Conservation (phyloP, 2,113 vertebrate genomes). For the Hippocampus comes region DNA sequence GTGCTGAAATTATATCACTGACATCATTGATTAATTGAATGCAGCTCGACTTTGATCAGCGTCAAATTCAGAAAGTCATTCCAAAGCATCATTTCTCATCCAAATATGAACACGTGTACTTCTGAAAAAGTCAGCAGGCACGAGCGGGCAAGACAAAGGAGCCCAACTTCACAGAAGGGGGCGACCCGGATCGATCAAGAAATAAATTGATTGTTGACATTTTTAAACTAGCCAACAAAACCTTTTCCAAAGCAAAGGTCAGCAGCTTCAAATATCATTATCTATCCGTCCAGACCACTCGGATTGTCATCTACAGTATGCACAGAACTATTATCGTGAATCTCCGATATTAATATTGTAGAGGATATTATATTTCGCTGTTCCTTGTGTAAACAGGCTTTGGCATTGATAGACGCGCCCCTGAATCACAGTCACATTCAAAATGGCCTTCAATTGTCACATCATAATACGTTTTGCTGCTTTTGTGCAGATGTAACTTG, state of each 20-base stretch:
- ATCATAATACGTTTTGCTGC: slow-evolving; percentile 38
- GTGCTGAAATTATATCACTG: no score
- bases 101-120: background rate
- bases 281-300: background rate
- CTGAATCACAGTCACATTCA: slow-evolving; percentile 27
- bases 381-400: slow-evolving; percentile 10
- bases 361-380: background rate
- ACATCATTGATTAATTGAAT: no score
- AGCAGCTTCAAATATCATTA: slow-evolving; percentile 12
- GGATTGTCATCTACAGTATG: background rate
- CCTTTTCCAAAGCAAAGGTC: slow-evolving; percentile 12
- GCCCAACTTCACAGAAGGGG: background rate
- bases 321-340: background rate
- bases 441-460: slow-evolving; percentile 26
- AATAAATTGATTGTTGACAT: slow-evolving; percentile 14
- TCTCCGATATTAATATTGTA: background rate
- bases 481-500: slow-evolving; percentile 8
- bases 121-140: background rate
- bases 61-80: no score
- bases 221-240: slow-evolving; percentile 3
- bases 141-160: no score
- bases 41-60: no score
- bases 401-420: slow-evolving; percentile 20
- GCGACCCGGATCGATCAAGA: background rate
- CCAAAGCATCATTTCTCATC: background rate